phyloP scores from a whole-genome alignment of 2,113 vertebrate species.

The Ceyx margarethae region DNA sequence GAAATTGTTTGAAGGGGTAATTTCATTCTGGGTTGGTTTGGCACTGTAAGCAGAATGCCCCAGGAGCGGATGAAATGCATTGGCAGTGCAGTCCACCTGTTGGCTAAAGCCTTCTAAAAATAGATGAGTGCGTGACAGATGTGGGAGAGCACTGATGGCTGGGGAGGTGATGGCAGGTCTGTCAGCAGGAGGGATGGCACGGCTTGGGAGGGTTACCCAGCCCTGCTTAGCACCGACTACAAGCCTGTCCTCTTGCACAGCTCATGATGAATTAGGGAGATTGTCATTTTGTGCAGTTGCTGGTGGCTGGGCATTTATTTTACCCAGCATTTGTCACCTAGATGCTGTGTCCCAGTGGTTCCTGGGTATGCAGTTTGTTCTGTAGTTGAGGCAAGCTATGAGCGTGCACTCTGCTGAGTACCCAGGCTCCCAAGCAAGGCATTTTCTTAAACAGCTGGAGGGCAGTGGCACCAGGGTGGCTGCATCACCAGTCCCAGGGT shows the following conservation, averaged over 20 bases:
- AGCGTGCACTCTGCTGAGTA: rapidly evolving
- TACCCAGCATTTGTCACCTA: background rate
- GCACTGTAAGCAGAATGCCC: conserved; percentile 45
- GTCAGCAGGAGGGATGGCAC: background rate
- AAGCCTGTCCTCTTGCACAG: background rate
- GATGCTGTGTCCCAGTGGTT: background rate
- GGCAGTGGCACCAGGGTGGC: background rate
- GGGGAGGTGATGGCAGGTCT: background rate
- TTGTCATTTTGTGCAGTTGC: background rate
- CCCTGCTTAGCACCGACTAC: rapidly evolving
- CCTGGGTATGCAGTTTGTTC: rapidly evolving
- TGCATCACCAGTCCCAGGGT: rapidly evolving
- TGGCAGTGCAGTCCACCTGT: conserved; percentile 60
- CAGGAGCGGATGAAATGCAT: conserved; percentile 33
- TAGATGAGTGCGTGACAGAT: background rate
- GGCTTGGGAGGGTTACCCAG: background rate
- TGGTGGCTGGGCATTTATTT: background rate
- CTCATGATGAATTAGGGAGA: background rate
- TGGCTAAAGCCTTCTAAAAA: background rate
- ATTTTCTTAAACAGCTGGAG: background rate
- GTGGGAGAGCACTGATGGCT: rapidly evolving
- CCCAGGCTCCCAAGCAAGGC: background rate
- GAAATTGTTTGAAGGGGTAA: conserved; percentile 11
- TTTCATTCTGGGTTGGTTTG: conserved; percentile 24
- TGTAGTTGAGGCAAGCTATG: background rate